A percentile compares a stretch with the other conserved stretches of the same genome.
phyloP scores from a whole-genome alignment of 2,888 invertebrate genomes.

The Octonoba sinensis region DNA sequence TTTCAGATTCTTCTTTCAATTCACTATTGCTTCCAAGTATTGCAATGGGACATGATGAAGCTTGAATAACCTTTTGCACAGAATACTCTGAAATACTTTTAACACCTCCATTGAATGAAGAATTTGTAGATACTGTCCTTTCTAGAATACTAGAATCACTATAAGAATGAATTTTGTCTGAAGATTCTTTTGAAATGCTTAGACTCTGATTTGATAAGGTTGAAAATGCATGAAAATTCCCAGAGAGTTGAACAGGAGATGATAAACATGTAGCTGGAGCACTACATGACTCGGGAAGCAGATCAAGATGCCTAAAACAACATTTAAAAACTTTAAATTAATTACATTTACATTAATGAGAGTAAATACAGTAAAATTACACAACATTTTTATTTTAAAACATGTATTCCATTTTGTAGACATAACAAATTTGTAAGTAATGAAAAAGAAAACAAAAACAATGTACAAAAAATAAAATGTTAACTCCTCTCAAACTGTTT shows the following conservation, averaged over 20 bases:
- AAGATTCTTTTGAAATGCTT: no score
- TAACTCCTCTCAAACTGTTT: no score
- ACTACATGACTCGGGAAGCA: slow-evolving; percentile 73
- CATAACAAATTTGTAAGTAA: neutral
- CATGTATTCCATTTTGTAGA: neutral
- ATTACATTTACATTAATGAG: neutral
- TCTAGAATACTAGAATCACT: no score
- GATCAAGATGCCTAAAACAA: slow-evolving; percentile 38
- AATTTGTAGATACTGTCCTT: no score
- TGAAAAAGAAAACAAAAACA: no score
- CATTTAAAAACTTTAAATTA: neutral
- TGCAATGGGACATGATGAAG: slow-evolving; percentile 38
- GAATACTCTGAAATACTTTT: slow-evolving; percentile 18
- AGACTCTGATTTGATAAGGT: slow-evolving; percentile 5
- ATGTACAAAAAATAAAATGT: no score
- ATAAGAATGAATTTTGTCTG: no score
- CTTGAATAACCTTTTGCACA: slow-evolving; percentile 24
- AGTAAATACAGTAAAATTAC: no score
- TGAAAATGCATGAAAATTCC: slow-evolving; percentile 51
- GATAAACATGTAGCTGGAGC: slow-evolving; percentile 78
- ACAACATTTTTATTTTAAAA: no score
- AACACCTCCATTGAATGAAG: no score
- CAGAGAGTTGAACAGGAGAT: slow-evolving; percentile 72
- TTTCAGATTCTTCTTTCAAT: slow-evolving; percentile 24
- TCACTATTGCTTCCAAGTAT: slow-evolving; percentile 16